phyloP scores from a whole-genome alignment of 2,888 invertebrate species.

The Odiellus spinosus region DNA sequence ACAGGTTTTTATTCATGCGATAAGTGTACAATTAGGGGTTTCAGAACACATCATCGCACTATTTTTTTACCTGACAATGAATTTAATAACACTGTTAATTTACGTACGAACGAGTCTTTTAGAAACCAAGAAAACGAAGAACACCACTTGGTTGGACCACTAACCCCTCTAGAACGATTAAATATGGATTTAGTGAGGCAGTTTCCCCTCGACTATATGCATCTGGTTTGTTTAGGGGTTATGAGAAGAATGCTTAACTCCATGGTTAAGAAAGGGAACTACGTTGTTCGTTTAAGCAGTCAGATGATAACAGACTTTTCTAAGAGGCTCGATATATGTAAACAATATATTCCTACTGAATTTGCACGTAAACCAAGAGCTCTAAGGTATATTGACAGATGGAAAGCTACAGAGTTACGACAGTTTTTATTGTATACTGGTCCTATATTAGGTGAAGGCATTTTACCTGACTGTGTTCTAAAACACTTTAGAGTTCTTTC shows the following conservation, averaged over 20 bases:
- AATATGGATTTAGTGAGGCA: slow-evolving; percentile 18
- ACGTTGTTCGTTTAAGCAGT: neutral
- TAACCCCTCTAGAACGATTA: slow-evolving; percentile 9
- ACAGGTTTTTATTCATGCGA: slow-evolving; percentile 3
- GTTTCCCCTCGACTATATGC: slow-evolving; percentile 26
- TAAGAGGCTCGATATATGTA: neutral
- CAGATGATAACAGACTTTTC: neutral
- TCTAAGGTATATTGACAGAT: slow-evolving; percentile 20
- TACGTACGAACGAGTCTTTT: slow-evolving; percentile 15
- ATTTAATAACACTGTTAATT: too few species aligned
- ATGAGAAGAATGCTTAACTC: slow-evolving; percentile 14
- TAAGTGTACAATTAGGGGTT: slow-evolving; percentile 5
- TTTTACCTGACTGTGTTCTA: slow-evolving; percentile 16
- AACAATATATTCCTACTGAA: slow-evolving; percentile 9
- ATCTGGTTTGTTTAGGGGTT: slow-evolving; percentile 24
- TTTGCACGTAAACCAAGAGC: slow-evolving; percentile 23
- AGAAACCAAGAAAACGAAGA: slow-evolving; percentile 15
- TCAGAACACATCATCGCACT: neutral
- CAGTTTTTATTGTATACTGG: slow-evolving; percentile 23
- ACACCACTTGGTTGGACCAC: slow-evolving; percentile 14
- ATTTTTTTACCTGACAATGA: neutral
- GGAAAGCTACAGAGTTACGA: slow-evolving; percentile 25
- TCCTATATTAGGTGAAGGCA: slow-evolving; percentile 19
- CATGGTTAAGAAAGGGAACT: slow-evolving; percentile 3
- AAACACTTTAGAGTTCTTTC: slow-evolving; percentile 18